phyloP scores from a whole-genome alignment of 2,888 invertebrate genomes.

The Megalurothrips usitatus region DNA sequence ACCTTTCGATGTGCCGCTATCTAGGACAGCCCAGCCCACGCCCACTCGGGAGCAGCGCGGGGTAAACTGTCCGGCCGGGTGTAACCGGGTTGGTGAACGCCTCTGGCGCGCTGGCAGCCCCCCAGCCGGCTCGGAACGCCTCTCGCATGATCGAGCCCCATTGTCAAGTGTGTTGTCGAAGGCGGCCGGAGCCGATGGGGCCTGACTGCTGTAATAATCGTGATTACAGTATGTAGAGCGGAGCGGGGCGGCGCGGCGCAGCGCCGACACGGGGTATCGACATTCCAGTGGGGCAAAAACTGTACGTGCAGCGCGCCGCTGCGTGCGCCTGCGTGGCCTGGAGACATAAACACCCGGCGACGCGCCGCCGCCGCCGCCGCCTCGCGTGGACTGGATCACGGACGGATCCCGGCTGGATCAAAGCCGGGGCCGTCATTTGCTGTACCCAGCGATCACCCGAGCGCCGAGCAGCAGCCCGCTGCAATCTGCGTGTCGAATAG shows the following conservation, averaged over 20 bases:
- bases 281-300: constrained; percentile 13
- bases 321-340: background rate
- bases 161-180: constrained; percentile 8
- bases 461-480: too few species aligned
- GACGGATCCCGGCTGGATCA: too few species aligned
- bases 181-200: background rate
- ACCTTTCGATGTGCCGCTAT: too few species aligned
- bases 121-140: background rate
- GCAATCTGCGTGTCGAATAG: too few species aligned
- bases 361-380: too few species aligned
- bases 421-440: too few species aligned
- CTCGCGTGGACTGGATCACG: too few species aligned
- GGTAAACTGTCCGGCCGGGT: background rate
- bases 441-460: too few species aligned
- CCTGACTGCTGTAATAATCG: constrained; percentile 8
- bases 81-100: background rate
- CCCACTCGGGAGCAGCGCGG: background rate
- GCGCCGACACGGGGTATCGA: background rate
- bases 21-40: background rate
- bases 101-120: background rate
- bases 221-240: constrained; percentile 18
- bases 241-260: background rate
- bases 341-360: too few species aligned
- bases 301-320: background rate
- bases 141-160: constrained; percentile 1